A percentile compares a stretch with the other conserved stretches of the same genome.
phyloP scores from a whole-genome alignment of 53 echinoderm and acorn worm species.

The Crossaster papposus region DNA sequence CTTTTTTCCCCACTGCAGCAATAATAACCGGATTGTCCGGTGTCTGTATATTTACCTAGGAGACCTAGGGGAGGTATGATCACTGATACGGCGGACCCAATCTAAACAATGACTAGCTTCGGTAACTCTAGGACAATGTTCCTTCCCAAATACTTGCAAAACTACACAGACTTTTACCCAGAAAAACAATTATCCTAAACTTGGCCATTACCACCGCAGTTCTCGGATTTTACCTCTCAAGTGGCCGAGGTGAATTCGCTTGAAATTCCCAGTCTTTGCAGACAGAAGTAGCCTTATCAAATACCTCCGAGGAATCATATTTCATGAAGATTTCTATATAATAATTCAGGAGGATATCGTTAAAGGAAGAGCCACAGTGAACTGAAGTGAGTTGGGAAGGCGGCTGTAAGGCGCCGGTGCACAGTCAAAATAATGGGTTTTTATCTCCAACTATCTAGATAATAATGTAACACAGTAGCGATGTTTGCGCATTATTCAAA shows the following conservation, averaged over 20 bases:
- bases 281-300: neutral
- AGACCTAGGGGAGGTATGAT: neutral
- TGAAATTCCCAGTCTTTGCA: neutral
- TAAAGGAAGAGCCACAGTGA: neutral
- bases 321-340: neutral
- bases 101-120: conserved; percentile 8
- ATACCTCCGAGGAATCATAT: neutral
- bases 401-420: neutral
- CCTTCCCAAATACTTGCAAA: neutral
- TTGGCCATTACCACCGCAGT: neutral
- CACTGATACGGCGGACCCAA: neutral
- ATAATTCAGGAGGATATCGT: neutral
- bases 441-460: neutral
- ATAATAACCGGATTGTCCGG: conserved; percentile 1
- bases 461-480: conserved; percentile 15
- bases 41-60: neutral
- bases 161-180: neutral
- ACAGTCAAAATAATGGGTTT: neutral
- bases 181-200: conserved; percentile 25
- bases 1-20: neutral
- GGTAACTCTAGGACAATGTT: neutral
- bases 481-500: conserved; percentile 19
- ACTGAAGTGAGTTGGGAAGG: neutral
- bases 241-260: neutral
- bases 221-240: conserved; percentile 3